Base-by-base conservation (phyloP, 37 sponge, comb jelly and placozoan species). In the Amphimedon queenslandica region DNA sequence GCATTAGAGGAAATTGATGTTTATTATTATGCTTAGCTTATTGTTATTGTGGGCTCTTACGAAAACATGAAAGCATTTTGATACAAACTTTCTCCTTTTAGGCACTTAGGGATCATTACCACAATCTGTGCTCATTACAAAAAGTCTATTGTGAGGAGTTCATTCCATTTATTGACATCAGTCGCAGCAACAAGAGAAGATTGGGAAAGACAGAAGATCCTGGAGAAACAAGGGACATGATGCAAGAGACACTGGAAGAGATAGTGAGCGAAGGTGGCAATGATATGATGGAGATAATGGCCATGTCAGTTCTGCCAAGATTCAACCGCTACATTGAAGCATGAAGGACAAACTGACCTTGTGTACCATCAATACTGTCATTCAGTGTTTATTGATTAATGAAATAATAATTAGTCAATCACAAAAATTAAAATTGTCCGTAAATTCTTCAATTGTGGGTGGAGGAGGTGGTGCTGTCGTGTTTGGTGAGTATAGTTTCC, bases 401-500 rank as follows among this genome's bases (percentile, higher is more conserved):
- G 53, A 8, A 47, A n/a, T n/a, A n/a, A 47, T 47, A 18, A 13
- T 47, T 47, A 47, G 13, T 47, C 8, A 47, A 47, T 18, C 53
- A 47, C 8, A 47, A 47, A 47, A 47, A 47, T 18, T 13, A 47
- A 47, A 47, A 47, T 47, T 18, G 13, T 47, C 13, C 13, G 8
- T 47, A 18, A 18, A 47, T 18, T 47, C 53, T 47, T 47, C 53
- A 47, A 8, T 18, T 47, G 13, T 8, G 3, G 34, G 4, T 37
- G 37, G 35, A 31, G 23, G 32, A 66, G 21, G 23, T 47, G 8
- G 53, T 47, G 13, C 13, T 47, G 8, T 47, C 31, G 57, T 75
- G 77, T 56, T 72, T 80, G 34, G 57, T 37, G 27, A 77, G 36
- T 24, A 92, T 83, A 42, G 69, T 61, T 37, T 92, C 79, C 37